phyloP scores from a whole-genome alignment of 2,888 invertebrate species.

The Tachystola acroxantha region DNA sequence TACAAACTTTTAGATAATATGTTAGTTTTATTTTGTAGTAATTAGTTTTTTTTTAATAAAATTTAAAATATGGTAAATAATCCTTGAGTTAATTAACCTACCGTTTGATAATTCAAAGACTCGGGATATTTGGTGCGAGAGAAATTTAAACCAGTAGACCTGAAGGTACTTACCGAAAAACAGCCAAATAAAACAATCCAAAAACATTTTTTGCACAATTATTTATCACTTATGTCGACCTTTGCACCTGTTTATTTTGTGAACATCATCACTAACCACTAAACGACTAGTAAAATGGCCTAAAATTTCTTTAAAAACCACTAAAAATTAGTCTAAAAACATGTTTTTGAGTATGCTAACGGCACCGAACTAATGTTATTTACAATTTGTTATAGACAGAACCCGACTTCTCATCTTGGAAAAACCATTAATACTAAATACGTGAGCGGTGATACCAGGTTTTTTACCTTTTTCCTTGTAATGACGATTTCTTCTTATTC shows the following conservation, averaged over 20 bases:
- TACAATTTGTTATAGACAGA: neutral
- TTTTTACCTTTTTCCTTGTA: neutral
- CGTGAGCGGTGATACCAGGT: neutral
- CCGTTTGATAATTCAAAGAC: too few relatives aligned
- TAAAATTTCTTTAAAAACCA: neutral
- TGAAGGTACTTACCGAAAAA: constrained; percentile 2
- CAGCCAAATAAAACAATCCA: neutral
- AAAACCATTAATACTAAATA: neutral
- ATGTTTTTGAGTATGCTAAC: neutral
- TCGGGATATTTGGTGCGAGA: too few relatives aligned
- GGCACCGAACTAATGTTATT: neutral
- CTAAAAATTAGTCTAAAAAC: neutral
- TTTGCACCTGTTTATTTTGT: neutral
- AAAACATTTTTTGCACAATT: neutral
- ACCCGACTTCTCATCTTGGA: constrained; percentile 1
- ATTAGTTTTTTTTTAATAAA: too few relatives aligned
- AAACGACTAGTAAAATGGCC: constrained; percentile 4
- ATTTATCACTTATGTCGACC: neutral
- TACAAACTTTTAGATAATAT: too few relatives aligned
- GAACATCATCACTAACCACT: neutral
- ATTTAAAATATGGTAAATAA: too few relatives aligned
- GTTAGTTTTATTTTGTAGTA: too few relatives aligned
- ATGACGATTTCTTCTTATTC: neutral
- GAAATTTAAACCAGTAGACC: too few relatives aligned
- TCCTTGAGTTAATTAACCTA: too few relatives aligned